phyloP scores from a whole-genome alignment of 2,888 invertebrate species.

The Myopa tessellatipennis region DNA sequence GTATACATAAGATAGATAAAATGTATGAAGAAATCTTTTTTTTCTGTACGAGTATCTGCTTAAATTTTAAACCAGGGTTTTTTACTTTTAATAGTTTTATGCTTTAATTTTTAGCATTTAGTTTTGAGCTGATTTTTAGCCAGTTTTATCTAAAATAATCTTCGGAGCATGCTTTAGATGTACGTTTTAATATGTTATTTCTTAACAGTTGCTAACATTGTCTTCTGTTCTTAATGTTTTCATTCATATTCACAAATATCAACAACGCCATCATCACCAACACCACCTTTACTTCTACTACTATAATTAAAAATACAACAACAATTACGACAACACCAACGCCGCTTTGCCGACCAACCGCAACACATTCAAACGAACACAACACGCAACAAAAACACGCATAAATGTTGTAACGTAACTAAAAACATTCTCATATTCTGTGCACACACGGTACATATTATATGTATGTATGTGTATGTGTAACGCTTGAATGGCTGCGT shows the following conservation, averaged over 20 bases:
- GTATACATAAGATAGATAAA: background rate
- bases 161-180: background rate
- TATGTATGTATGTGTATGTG: constrained; percentile 24
- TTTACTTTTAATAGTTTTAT: background rate
- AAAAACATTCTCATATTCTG: background rate
- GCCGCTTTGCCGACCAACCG: constrained; percentile 11
- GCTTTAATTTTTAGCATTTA: too few species aligned
- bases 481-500: constrained; percentile 12
- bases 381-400: constrained; percentile 24
- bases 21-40: too few species aligned
- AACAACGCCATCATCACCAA: constrained; percentile 41
- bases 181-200: background rate
- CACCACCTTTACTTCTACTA: constrained; percentile 28
- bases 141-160: background rate
- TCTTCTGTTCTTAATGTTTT: constrained; percentile 35
- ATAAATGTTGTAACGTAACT: constrained; percentile 40
- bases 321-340: constrained; percentile 4
- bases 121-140: background rate
- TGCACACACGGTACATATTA: background rate
- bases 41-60: background rate
- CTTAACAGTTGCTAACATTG: constrained; percentile 6
- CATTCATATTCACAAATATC: constrained; percentile 43
- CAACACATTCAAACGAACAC: constrained; percentile 27
- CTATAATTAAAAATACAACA: constrained; percentile 36
- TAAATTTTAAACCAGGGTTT: background rate